Percentiles rank a stretch among this genome's conserved stretches.
Conservation (phyloP, 1,140 invertebrate genomes). For the Elymnias hypermnestra region DNA sequence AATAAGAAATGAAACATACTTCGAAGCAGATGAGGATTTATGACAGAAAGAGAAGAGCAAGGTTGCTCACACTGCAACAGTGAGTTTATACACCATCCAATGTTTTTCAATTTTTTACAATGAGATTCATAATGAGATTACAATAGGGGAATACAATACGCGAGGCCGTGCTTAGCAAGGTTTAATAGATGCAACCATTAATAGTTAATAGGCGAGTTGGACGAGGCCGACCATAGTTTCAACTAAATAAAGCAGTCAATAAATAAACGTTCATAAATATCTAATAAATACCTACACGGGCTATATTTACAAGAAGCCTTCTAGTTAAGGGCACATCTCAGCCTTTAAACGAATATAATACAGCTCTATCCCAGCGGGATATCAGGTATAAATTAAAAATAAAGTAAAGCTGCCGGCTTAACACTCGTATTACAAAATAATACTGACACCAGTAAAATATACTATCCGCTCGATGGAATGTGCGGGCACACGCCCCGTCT, state of each 20-base stretch:
- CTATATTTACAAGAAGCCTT: constrained; percentile 74
- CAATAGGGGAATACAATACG: constrained; percentile 49
- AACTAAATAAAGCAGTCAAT: constrained; percentile 76
- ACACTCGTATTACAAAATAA: constrained; percentile 73
- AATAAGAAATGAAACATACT: not conserved
- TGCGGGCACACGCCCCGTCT: no score
- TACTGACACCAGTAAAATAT: no score
- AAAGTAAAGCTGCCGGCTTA: constrained; percentile 74
- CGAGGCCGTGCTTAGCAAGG: constrained; percentile 68
- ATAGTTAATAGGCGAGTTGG: constrained; percentile 53
- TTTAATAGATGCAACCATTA: constrained; percentile 67
- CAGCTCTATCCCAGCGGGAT: constrained; percentile 68
- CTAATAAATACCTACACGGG: constrained; percentile 75
- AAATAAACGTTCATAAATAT: constrained; percentile 76
- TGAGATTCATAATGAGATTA: constrained; percentile 73
- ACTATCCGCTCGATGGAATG: constrained; percentile 68
- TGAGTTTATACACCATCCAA: constrained; percentile 65
- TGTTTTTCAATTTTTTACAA: constrained; percentile 67
- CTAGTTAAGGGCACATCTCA: constrained; percentile 57
- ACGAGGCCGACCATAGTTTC: constrained; percentile 52
- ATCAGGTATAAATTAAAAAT: constrained; percentile 74
- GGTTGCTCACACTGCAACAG: constrained; percentile 31
- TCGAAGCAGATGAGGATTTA: not conserved
- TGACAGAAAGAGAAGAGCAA: constrained; percentile 7
- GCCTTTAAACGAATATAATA: constrained; percentile 72